A percentile compares a stretch with the other conserved stretches of the same genome.
These are phyloP conservation scores for Eurytoma californica DNA, from an alignment of 2,888 invertebrate species.

Conservation along the genomic window DNA sequence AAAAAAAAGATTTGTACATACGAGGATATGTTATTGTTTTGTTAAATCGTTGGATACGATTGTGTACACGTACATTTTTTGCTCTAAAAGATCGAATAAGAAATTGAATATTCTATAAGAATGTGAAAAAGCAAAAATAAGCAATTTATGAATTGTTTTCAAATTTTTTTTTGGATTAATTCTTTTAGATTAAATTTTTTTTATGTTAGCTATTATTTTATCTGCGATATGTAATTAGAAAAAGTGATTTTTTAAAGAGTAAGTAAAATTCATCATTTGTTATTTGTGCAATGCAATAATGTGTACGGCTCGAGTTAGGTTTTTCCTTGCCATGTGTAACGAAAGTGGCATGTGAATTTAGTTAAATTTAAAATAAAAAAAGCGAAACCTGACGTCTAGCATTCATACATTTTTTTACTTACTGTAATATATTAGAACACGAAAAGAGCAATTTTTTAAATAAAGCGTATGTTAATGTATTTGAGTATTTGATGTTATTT, in stretches of 20 bases:
- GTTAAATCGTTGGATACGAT: conserved; percentile 9
- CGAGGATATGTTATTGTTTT: conserved; percentile 12
- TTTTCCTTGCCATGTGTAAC: conserved; percentile 61
- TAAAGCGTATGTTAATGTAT: conserved; percentile 62
- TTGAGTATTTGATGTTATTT: conserved; percentile 40
- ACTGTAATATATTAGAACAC: conserved; percentile 69
- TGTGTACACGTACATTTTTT: neutral
- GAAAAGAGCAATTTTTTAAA: conserved; percentile 63
- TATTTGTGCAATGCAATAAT: conserved; percentile 63
- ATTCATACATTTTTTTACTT: conserved; percentile 65
- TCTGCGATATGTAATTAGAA: conserved; percentile 12
- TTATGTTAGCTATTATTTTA: conserved; percentile 17
- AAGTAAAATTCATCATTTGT: conserved; percentile 39
- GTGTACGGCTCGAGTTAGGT: conserved; percentile 64
- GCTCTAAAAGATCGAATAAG: neutral
- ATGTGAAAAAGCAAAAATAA: neutral
- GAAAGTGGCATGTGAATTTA: conserved; percentile 59
- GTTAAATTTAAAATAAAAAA: conserved; percentile 62
- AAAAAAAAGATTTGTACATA: conserved; percentile 37
- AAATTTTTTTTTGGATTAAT: conserved; percentile 18
- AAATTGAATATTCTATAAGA: conserved; percentile 21
- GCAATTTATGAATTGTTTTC: conserved; percentile 21
- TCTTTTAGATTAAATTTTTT: neutral
- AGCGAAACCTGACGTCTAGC: conserved; percentile 65
- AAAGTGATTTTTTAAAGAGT: conserved; percentile 13